Percentiles rank a stretch among this genome's conserved stretches.
These are phyloP conservation scores for Andricus curvator DNA, from an alignment of 2,888 invertebrate species.

Conservation along the genomic window DNA sequence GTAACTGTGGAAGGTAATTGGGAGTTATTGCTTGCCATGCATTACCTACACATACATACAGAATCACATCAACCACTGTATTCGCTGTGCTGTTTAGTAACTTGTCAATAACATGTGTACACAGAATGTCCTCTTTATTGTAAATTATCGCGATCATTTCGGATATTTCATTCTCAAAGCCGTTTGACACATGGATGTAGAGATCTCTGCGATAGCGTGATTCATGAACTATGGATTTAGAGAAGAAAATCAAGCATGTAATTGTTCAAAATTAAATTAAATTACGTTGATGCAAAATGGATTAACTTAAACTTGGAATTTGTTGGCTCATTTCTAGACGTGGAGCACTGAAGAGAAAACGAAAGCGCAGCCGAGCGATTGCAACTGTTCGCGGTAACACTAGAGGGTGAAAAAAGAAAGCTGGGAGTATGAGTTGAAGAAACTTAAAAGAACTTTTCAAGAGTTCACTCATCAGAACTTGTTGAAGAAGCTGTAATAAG, in stretches of 20 bases:
- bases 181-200: not conserved
- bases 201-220: not conserved
- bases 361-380: slow-evolving; percentile 12
- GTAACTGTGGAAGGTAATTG: slow-evolving; percentile 57
- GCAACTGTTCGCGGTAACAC: slow-evolving; percentile 28
- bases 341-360: slow-evolving; percentile 12
- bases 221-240: not conserved
- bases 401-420: slow-evolving; percentile 11
- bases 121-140: slow-evolving; percentile 11
- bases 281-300: not conserved
- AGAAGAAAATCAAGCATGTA: not conserved
- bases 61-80: not conserved
- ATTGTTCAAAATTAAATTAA: not conserved
- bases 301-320: slow-evolving; percentile 7
- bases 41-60: slow-evolving; percentile 16
- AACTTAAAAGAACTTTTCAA: slow-evolving; percentile 28
- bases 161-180: not conserved
- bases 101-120: slow-evolving; percentile 32
- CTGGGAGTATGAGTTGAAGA: slow-evolving; percentile 15
- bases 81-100: not conserved
- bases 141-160: slow-evolving; percentile 12
- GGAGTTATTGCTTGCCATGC: slow-evolving; percentile 57
- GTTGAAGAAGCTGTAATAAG: slow-evolving; percentile 26
- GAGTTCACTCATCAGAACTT: slow-evolving; percentile 25
- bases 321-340: slow-evolving; percentile 1